Percentiles rank a stretch among this genome's conserved stretches.
These are phyloP conservation scores for Pemphredon lugubris DNA, from an alignment of 2,888 invertebrate genomes.

Conservation along the genomic window DNA sequence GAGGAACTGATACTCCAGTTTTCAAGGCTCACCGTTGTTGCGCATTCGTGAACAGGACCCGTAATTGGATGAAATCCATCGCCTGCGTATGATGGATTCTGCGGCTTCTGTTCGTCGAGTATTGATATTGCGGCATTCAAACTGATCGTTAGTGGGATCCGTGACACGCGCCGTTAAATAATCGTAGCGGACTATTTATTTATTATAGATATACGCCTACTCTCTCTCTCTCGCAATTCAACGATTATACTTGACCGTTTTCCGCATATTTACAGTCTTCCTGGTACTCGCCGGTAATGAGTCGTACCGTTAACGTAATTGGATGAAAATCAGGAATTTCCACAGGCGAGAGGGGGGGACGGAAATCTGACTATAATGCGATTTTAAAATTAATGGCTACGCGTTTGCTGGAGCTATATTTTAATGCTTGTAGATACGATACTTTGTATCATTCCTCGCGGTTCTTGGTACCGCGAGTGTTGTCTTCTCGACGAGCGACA, in stretches of 20 bases:
- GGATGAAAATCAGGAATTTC: too few relatives aligned
- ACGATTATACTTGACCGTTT: not conserved
- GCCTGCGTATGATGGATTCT: conserved; percentile 52
- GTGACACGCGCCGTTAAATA: conserved; percentile 12
- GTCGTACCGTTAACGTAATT: too few relatives aligned
- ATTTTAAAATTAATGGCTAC: too few relatives aligned
- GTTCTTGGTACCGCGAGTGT: too few relatives aligned
- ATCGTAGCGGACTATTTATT: conserved; percentile 3
- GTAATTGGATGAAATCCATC: conserved; percentile 56
- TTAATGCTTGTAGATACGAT: too few relatives aligned
- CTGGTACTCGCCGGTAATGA: too few relatives aligned
- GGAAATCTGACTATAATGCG: too few relatives aligned
- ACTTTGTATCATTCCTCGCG: too few relatives aligned
- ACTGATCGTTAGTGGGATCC: conserved; percentile 41
- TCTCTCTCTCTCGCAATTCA: not conserved
- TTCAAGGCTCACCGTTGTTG: conserved; percentile 32
- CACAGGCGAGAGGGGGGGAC: too few relatives aligned
- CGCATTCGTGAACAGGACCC: conserved; percentile 40
- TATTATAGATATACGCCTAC: not conserved
- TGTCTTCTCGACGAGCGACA: too few relatives aligned
- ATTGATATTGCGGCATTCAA: conserved; percentile 51
- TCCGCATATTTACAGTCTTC: not conserved
- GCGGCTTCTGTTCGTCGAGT: conserved; percentile 41
- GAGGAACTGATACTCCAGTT: conserved; percentile 17
- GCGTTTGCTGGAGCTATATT: too few relatives aligned